A percentile compares a stretch with the other conserved stretches of the same genome.
Evolutionary conservation across 2,797 vertebrate genomes (phyloP).

Genomic region (Halcyon smyrnensis): DNA sequence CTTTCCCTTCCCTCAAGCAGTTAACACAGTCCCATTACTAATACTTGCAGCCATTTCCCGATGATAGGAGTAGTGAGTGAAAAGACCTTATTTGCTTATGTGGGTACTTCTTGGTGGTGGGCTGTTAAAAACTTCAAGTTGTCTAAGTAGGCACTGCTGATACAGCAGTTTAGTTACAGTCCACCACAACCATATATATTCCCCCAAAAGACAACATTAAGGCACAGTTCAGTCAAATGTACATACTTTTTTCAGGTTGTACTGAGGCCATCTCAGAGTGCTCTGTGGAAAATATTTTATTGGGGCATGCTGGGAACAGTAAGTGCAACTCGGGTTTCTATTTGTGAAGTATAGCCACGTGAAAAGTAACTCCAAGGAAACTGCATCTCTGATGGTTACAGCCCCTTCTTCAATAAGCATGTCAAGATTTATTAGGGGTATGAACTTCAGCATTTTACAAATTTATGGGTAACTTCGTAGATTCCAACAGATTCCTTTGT

Average conservation of each 20-base stretch:
- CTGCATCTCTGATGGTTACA: not conserved
- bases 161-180: not conserved
- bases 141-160: not conserved
- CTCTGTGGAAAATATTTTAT: conserved; percentile 49
- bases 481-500: conserved; percentile 92
- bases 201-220: not conserved
- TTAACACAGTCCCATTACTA: not conserved
- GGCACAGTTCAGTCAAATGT: not conserved
- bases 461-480: conserved; percentile 94
- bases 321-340: not conserved
- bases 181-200: not conserved
- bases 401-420: not conserved
- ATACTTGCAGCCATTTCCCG: not conserved
- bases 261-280: not conserved
- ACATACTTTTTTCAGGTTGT: not conserved
- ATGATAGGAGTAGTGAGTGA: not conserved
- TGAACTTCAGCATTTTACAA: conserved; percentile 88
- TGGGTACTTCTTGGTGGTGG: not conserved
- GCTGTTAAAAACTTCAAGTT: not conserved
- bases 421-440: not conserved
- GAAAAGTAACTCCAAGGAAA: not conserved
- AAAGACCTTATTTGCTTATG: not conserved
- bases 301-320: not conserved
- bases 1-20: not conserved
- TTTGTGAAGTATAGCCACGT: not conserved